Evolutionary conservation across 23 tunicate genomes (phyloP).

Genomic region (Phallusia fumigata): DNA sequence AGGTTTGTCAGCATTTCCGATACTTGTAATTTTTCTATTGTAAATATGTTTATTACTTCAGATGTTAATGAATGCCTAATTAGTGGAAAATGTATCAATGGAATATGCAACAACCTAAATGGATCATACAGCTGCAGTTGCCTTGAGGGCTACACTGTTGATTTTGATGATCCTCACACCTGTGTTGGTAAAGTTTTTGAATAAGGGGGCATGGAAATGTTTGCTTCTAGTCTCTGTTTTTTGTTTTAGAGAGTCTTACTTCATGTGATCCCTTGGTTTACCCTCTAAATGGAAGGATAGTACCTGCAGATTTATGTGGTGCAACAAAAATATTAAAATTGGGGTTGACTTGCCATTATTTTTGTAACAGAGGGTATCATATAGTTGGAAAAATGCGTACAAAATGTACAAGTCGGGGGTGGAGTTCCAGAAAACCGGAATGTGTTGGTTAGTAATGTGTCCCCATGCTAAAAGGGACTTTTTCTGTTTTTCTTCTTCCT

Average conservation of each 20-base stretch:
- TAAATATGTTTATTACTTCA: neutral
- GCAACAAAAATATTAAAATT: neutral
- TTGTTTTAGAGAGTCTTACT: too few relatives aligned
- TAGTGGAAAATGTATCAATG: neutral
- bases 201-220: too few relatives aligned
- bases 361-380: neutral
- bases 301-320: neutral
- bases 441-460: neutral
- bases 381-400: neutral
- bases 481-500: too few relatives aligned
- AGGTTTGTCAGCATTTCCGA: neutral
- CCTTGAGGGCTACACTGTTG: conserved; percentile 11
- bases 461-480: neutral
- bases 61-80: conserved; percentile 7
- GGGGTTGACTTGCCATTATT: neutral
- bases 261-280: neutral
- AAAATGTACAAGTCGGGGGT: neutral
- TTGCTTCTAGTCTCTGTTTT: too few relatives aligned
- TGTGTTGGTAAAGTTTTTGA: neutral
- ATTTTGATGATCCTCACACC: neutral
- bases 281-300: neutral
- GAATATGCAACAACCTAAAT: neutral
- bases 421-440: neutral
- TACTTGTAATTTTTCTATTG: neutral
- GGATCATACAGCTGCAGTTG: conserved; percentile 24